phyloP scores from a whole-genome alignment of 2,113 vertebrate species.

The Sylvilagus bachmani region DNA sequence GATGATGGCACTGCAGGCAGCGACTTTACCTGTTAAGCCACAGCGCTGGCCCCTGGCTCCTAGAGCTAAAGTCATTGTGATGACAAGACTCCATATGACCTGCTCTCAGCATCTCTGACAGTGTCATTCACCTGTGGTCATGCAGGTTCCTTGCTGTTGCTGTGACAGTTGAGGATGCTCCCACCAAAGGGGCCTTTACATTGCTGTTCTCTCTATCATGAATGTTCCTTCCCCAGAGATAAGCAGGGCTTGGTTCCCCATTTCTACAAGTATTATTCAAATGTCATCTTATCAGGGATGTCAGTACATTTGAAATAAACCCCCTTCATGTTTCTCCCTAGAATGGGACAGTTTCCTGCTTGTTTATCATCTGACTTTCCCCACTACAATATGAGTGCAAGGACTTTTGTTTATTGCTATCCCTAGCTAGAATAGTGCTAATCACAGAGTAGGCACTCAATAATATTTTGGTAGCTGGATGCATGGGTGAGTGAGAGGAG shows the following conservation, averaged over 20 bases:
- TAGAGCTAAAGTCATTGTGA: neutral
- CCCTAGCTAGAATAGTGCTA: neutral
- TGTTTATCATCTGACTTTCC: neutral
- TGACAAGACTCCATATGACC: too few species aligned
- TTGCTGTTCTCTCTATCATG: neutral
- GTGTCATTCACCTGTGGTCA: neutral
- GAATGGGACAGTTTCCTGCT: neutral
- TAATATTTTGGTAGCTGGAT: neutral
- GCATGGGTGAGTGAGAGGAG: neutral
- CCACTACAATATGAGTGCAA: neutral
- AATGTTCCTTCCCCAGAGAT: neutral
- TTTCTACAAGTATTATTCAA: neutral
- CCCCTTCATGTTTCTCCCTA: neutral
- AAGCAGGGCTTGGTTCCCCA: neutral
- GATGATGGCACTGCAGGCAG: too few species aligned
- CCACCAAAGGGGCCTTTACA: neutral
- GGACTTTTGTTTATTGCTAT: neutral
- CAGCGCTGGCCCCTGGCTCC: too few species aligned
- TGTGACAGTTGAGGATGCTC: too few species aligned
- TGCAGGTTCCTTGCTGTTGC: neutral
- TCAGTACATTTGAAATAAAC: neutral
- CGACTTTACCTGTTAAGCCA: too few species aligned
- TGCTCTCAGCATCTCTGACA: rapidly evolving
- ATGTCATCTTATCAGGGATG: neutral
- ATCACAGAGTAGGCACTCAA: neutral